Evolutionary conservation across 2,797 vertebrate genomes (phyloP).

Genomic region (Parauchenoglanis punctatus): DNA sequence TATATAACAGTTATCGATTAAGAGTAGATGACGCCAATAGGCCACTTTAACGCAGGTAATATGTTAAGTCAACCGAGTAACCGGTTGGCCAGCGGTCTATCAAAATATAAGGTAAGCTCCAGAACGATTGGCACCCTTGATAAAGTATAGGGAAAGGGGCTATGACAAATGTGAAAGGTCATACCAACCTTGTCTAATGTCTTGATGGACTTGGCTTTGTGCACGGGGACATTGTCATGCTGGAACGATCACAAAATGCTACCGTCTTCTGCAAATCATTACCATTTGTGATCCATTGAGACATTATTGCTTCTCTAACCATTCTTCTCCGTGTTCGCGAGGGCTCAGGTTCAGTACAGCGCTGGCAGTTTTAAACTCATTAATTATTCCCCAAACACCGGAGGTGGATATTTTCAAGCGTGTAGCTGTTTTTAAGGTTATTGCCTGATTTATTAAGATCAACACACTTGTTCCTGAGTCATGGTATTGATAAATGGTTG

Average conservation of each 20-base stretch:
- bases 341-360: not conserved
- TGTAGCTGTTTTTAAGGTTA: not conserved
- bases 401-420: not conserved
- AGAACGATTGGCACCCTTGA: not conserved
- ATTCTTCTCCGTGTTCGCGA: not conserved
- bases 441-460: not conserved
- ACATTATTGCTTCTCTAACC: not conserved
- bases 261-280: not conserved
- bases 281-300: not conserved
- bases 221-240: not conserved
- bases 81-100: not conserved
- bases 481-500: not conserved
- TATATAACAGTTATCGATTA: not conserved
- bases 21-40: not conserved
- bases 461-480: not conserved
- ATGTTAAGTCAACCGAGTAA: not conserved
- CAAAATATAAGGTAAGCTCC: not conserved
- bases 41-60: not conserved
- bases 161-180: not conserved
- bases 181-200: not conserved
- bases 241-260: not conserved
- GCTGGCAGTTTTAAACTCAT: not conserved
- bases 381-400: not conserved
- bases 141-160: not conserved
- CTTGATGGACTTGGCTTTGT: not conserved